Conservation (phyloP, 2,888 invertebrate genomes). For the Muschampia plurimacula region DNA sequence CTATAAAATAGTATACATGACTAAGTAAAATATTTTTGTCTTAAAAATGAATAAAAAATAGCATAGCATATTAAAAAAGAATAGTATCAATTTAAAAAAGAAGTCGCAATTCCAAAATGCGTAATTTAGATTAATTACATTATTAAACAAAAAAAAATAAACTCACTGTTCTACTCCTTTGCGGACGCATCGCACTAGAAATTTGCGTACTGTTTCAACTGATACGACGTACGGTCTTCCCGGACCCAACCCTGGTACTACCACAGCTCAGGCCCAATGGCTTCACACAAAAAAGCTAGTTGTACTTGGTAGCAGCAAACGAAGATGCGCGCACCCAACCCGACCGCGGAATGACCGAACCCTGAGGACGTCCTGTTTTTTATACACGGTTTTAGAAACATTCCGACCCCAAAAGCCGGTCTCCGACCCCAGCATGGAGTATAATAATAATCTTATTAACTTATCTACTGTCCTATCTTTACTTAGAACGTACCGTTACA, state of each 20-base stretch:
- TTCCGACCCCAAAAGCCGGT: slow-evolving; percentile 82
- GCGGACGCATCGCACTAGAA: slow-evolving; percentile 45
- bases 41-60: too few relatives aligned
- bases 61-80: too few relatives aligned
- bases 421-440: slow-evolving; percentile 75
- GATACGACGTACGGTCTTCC: slow-evolving; percentile 59
- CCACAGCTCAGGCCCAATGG: slow-evolving; percentile 46
- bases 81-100: too few relatives aligned
- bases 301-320: slow-evolving; percentile 54
- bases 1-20: too few relatives aligned
- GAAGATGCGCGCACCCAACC: slow-evolving; percentile 77
- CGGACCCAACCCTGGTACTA: slow-evolving; percentile 57
- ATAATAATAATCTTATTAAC: slow-evolving; percentile 85
- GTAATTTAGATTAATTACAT: too few relatives aligned
- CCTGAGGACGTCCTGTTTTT: slow-evolving; percentile 78
- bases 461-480: slow-evolving; percentile 83
- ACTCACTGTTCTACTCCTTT: slow-evolving; percentile 46
- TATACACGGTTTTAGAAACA: slow-evolving; percentile 82
- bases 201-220: slow-evolving; percentile 39
- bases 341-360: slow-evolving; percentile 79
- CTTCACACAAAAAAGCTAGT: slow-evolving; percentile 57
- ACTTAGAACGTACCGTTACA: slow-evolving; percentile 83
- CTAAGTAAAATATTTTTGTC: too few relatives aligned
- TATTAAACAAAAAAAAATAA: neutral
- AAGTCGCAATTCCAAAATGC: too few relatives aligned